Conservation (phyloP, 2,113 vertebrate genomes). For the Sceloporus undulatus region DNA sequence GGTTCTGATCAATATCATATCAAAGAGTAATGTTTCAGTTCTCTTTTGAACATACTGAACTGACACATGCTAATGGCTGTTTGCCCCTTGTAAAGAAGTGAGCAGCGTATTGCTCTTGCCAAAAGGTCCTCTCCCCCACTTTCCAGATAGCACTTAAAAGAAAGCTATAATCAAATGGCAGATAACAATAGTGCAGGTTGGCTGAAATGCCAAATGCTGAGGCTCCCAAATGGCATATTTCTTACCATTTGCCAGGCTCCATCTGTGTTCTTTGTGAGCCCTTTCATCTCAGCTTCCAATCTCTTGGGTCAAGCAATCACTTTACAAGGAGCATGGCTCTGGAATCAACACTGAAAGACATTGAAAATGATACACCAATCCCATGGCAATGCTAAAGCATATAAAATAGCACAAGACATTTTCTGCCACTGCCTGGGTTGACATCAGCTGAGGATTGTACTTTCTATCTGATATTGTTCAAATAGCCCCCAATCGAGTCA, state of each 20-base stretch:
- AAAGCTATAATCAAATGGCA: neutral
- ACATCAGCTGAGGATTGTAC: neutral
- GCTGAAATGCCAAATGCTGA: constrained; percentile 17
- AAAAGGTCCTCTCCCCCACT: neutral
- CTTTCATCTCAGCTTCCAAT: neutral
- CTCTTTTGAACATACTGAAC: neutral
- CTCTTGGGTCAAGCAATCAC: neutral
- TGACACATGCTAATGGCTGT: neutral
- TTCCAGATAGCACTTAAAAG: constrained; percentile 3
- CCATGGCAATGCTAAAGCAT: neutral
- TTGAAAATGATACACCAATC: neutral
- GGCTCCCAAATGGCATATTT: neutral
- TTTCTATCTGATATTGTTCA: neutral
- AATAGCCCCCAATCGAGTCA: neutral
- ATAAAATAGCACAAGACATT: neutral
- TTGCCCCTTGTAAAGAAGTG: neutral
- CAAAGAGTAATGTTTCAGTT: neutral
- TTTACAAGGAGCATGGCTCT: neutral
- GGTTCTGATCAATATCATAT: constrained; percentile 1
- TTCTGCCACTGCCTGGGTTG: neutral
- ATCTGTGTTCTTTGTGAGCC: neutral
- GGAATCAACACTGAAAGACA: neutral
- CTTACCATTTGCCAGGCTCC: constrained; percentile 13
- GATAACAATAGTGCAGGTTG: neutral
- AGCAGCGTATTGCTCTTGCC: constrained; percentile 22